Conservation (phyloP, 2,888 invertebrate species). For the Amiota minor region DNA sequence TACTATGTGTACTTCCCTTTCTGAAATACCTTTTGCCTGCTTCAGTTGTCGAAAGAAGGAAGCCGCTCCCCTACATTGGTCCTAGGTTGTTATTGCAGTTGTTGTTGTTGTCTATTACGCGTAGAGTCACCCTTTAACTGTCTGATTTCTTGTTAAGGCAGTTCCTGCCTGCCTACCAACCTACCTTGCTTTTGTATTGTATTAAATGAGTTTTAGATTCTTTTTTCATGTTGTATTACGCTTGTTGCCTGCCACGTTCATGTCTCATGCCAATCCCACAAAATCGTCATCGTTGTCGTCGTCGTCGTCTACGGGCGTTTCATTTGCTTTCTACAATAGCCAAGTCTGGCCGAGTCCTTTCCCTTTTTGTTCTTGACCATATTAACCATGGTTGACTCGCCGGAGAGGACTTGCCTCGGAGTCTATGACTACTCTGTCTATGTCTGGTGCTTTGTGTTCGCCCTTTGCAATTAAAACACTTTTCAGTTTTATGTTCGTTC, state of each 20-base stretch:
- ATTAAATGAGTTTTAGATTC: not conserved
- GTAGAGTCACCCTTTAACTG: slow-evolving; percentile 15
- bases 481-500: not conserved
- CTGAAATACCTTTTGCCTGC: slow-evolving; percentile 10
- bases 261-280: slow-evolving; percentile 34
- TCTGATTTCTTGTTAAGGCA: not conserved
- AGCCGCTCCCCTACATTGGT: slow-evolving; percentile 12
- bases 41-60: not conserved
- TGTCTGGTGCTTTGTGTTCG: not conserved
- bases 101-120: not conserved
- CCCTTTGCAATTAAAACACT: slow-evolving; percentile 29
- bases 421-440: not conserved
- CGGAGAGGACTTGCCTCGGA: not conserved
- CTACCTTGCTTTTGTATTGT: not conserved
- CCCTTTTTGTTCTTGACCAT: not conserved
- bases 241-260: slow-evolving; percentile 28
- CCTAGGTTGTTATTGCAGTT: not conserved
- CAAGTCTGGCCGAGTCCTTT: not conserved
- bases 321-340: not conserved
- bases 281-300: slow-evolving; percentile 13
- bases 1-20: slow-evolving; percentile 27
- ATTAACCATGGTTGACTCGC: not conserved
- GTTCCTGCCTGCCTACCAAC: not conserved
- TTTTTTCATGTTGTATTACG: slow-evolving; percentile 7
- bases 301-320: slow-evolving; percentile 7